Conservation (phyloP, 1,140 invertebrate species). For the Drosophila sproati region DNA sequence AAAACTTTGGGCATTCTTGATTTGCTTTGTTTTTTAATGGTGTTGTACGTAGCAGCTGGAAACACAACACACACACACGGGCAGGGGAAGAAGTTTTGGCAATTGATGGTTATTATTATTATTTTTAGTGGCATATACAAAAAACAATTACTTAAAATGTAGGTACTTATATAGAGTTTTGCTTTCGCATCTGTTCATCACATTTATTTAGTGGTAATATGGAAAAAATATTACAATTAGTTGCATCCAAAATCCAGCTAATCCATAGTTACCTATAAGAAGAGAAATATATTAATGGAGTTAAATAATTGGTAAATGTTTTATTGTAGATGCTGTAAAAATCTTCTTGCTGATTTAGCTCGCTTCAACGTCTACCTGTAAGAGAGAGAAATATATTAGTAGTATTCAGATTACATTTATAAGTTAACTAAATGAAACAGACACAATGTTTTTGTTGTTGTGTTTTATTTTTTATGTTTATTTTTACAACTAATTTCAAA, state of each 20-base stretch:
- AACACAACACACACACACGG: conserved; percentile 33
- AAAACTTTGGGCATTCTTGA: conserved; percentile 27
- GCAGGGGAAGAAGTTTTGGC: conserved; percentile 34
- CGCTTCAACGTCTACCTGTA: conserved; percentile 20
- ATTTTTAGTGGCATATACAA: conserved; percentile 52
- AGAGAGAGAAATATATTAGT: conserved; percentile 69
- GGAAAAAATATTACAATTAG: background rate
- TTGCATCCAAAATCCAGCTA: background rate
- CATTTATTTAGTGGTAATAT: background rate
- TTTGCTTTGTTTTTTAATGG: conserved; percentile 18
- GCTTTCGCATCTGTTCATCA: conserved; percentile 2
- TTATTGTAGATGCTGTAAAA: conserved; percentile 38
- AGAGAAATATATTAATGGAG: conserved; percentile 66
- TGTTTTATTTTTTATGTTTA: conserved; percentile 65
- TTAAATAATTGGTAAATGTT: conserved; percentile 13
- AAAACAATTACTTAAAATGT: conserved; percentile 50
- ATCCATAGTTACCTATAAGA: conserved; percentile 21
- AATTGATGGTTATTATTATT: conserved; percentile 51
- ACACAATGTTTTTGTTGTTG: conserved; percentile 21
- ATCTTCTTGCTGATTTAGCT: conserved; percentile 8
- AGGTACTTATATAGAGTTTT: conserved; percentile 47
- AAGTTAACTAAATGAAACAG: conserved; percentile 8
- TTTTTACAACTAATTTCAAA: conserved; percentile 77
- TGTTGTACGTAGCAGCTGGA: conserved; percentile 37
- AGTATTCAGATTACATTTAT: conserved; percentile 19